Percentiles rank a stretch among this genome's conserved stretches.
Conservation (phyloP, 30 jellyfish, hydroid and myxozoan species). For the Turritopsis rubra region DNA sequence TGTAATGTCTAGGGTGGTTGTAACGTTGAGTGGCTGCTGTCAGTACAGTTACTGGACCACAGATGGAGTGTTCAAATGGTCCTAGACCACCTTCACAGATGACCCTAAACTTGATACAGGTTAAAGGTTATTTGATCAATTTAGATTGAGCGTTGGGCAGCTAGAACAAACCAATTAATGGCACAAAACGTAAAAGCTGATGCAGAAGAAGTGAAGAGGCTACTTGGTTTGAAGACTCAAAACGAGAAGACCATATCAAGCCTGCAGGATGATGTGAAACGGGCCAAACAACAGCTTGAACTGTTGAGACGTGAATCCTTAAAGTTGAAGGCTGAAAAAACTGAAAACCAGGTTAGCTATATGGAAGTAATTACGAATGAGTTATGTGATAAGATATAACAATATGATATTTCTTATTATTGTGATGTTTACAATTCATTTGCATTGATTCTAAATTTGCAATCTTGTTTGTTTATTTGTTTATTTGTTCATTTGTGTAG, state of each 20-base stretch:
- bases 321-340: conserved; percentile 38
- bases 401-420: background rate
- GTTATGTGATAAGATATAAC: background rate
- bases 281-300: conserved; percentile 71
- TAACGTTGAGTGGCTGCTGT: too few relatives aligned
- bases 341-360: conserved; percentile 60
- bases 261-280: conserved; percentile 65
- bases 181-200: conserved; percentile 78
- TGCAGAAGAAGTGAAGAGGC: conserved; percentile 58
- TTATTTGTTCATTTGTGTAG: background rate
- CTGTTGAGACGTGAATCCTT: conserved; percentile 50
- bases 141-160: conserved; percentile 88
- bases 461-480: background rate
- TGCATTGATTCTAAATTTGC: background rate
- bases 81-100: too few relatives aligned
- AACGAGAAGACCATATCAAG: conserved; percentile 60
- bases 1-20: too few relatives aligned
- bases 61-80: too few relatives aligned
- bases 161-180: conserved; percentile 77
- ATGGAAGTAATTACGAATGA: background rate
- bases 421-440: background rate
- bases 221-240: conserved; percentile 52
- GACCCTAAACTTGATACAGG: too few relatives aligned
- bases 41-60: too few relatives aligned
- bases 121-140: too few relatives aligned